Percentiles rank a stretch among this genome's conserved stretches.
phyloP scores from a whole-genome alignment of 2,797 vertebrate species.

The Sitta carolinensis region DNA sequence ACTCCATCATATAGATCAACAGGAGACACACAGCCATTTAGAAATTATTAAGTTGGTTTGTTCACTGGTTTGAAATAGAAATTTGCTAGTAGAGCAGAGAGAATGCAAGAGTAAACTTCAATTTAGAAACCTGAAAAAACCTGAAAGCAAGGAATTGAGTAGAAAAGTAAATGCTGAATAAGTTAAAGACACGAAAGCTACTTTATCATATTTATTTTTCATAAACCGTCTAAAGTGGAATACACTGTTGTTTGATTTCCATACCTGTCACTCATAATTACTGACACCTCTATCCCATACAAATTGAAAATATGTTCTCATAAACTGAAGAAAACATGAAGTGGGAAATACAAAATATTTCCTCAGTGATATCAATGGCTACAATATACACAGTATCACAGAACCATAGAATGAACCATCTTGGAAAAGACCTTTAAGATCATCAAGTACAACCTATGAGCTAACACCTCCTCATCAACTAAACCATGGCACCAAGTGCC shows the following conservation, averaged over 20 bases:
- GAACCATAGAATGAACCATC: neutral
- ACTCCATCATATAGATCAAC: neutral
- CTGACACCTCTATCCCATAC: neutral
- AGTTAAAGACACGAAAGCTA: neutral
- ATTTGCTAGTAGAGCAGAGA: neutral
- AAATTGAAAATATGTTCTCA: neutral
- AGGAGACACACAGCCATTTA: neutral
- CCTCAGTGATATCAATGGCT: neutral
- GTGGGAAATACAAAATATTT: neutral
- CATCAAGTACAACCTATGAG: neutral
- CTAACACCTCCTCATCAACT: neutral
- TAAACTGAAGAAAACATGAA: neutral
- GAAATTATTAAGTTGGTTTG: neutral
- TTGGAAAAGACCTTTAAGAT: neutral
- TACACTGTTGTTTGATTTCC: neutral
- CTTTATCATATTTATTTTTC: neutral
- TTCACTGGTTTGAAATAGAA: neutral
- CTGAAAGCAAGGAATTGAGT: neutral
- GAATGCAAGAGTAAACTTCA: neutral
- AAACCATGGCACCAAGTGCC: neutral
- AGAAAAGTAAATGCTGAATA: neutral
- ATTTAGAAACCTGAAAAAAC: neutral
- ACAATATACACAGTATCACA: neutral
- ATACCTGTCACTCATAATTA: neutral
- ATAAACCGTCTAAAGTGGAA: neutral